phyloP scores from a whole-genome alignment of 2,888 invertebrate genomes.

The Sisyra nigra region DNA sequence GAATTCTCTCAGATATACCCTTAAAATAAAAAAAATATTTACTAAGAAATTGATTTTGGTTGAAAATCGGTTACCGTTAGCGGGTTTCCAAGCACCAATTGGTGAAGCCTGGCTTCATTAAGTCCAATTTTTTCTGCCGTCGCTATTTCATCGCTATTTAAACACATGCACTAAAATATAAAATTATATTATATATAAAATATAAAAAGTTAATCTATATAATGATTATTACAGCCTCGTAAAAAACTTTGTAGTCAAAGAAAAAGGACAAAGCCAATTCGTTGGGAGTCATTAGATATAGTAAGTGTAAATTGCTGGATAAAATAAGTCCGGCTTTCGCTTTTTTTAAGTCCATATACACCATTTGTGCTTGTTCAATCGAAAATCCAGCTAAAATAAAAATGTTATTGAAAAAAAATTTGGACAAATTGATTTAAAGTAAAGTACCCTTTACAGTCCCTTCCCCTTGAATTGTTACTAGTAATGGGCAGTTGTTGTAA shows the following conservation, averaged over 20 bases:
- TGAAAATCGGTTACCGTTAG: constrained; percentile 31
- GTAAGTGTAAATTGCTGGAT: constrained; percentile 64
- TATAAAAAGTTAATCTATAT: constrained; percentile 7
- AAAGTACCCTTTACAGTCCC: constrained; percentile 65
- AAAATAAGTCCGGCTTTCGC: constrained; percentile 66
- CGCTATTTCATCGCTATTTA: constrained; percentile 45
- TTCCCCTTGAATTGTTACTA: constrained; percentile 50
- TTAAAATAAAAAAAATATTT: constrained; percentile 21
- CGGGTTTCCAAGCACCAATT: constrained; percentile 48
- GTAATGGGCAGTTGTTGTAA: constrained; percentile 30
- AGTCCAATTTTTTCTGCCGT: constrained; percentile 64
- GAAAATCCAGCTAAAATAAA: constrained; percentile 34
- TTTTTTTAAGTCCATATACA: constrained; percentile 56
- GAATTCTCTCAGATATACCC: constrained; percentile 39
- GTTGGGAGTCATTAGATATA: constrained; percentile 76
- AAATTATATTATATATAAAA: constrained; percentile 11
- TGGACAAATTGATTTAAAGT: neutral
- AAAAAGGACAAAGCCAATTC: constrained; percentile 40
- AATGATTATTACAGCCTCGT: constrained; percentile 34
- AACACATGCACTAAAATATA: constrained; percentile 37
- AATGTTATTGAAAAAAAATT: constrained; percentile 4
- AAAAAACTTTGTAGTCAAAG: constrained; percentile 36
- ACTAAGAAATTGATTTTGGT: constrained; percentile 4
- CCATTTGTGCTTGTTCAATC: constrained; percentile 44
- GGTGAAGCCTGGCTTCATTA: constrained; percentile 52